Evolutionary conservation across 2,797 vertebrate species (phyloP).

Genomic region (Neostethus bicornis): DNA sequence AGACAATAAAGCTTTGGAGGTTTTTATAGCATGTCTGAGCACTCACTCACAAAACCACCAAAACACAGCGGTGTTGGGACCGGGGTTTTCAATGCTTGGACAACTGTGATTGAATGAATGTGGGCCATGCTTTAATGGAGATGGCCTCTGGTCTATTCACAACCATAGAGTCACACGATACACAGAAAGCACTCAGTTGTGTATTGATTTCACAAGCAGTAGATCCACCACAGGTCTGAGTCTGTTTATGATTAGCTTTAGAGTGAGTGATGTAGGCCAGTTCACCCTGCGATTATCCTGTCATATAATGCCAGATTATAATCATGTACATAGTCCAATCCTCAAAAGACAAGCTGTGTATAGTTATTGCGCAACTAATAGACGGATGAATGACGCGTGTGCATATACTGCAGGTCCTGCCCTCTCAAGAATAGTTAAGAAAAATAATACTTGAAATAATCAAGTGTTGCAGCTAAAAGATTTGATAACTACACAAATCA

Average conservation of each 20-base stretch:
- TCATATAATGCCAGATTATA: conserved; percentile 41
- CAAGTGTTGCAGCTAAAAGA: not conserved
- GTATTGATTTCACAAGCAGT: conserved; percentile 33
- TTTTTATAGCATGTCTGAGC: conserved; percentile 45
- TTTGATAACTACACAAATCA: not conserved
- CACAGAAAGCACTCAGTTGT: conserved; percentile 1
- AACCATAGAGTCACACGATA: conserved; percentile 17
- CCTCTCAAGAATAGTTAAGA: not conserved
- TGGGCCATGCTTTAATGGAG: conserved; percentile 40
- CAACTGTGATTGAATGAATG: conserved; percentile 33
- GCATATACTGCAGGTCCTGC: not conserved
- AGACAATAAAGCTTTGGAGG: conserved; percentile 17
- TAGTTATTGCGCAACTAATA: conserved; percentile 26
- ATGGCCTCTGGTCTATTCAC: conserved; percentile 31
- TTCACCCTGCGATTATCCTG: conserved; percentile 27
- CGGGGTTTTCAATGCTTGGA: conserved; percentile 13
- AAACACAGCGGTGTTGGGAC: conserved; percentile 33
- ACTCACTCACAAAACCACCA: conserved; percentile 41
- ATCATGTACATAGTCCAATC: conserved; percentile 27
- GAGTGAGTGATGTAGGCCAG: conserved; percentile 22
- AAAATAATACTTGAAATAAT: not conserved
- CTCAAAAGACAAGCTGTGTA: conserved; percentile 20
- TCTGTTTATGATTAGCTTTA: conserved; percentile 31
- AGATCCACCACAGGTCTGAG: conserved; percentile 6
- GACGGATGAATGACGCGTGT: not conserved